Evolutionary conservation across 2,888 invertebrate genomes (phyloP), one percentile per base, ranked within the genome.

Genomic region (Drosophila pegasa): DNA sequence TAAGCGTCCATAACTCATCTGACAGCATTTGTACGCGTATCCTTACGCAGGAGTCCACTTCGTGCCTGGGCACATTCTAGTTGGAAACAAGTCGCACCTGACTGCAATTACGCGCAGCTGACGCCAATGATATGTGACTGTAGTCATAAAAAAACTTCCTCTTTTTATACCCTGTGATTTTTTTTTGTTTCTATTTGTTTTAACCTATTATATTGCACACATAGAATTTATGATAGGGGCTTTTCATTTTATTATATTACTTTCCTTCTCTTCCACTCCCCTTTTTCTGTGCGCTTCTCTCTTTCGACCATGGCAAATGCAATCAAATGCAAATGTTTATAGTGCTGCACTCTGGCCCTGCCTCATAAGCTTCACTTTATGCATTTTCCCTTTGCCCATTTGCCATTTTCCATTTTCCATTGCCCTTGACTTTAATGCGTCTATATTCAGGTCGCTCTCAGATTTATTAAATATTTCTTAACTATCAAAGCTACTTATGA

Each of bases 281-380:
- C 0, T 59, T 48, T 63, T 31, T 12, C 9, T 8, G 0, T n/a
- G 5, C n/a, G 3, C 38, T 41, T 16, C 40, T 20, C 40, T 20
- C 37, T 48, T 47, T 22, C 16, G 33, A 47, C n/a, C 51, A 10
- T 55, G 33, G 43, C 54, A 48, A 40, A 45, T 14, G 63, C 63
- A 50, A 61, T 72, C 61, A 62, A 72, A 62, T 72, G 66, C 54
- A 62, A 61, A 58, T 66, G 62, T 72, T 72, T 62, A 66, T 71
- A 54, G 52, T 48, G 47, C 60, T 45, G 55, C 58, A 38, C 63
- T 51, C 47, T 25, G 47, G 31, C 35, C 45, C 35, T n/a, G 37
- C 35, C 54, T 18, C 51, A 41, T 57, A 52, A 61, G 47, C 54
- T 57, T 38, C 31, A 27, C 40, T 51, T 59, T 55, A 59, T 40